phyloP scores from a whole-genome alignment of 2,888 invertebrate genomes.

The Tuta absoluta region DNA sequence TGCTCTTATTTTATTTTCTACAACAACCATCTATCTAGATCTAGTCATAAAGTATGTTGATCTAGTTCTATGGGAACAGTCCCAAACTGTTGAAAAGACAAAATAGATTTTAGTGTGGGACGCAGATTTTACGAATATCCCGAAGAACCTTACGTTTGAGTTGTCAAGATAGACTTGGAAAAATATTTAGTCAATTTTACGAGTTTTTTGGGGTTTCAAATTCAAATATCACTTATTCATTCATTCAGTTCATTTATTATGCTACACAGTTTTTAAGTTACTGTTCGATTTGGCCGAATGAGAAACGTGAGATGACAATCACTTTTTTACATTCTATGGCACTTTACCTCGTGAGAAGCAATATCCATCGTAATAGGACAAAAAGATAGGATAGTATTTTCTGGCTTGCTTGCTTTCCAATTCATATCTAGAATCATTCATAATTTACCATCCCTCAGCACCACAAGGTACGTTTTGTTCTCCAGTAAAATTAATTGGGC shows the following conservation, averaged over 20 bases:
- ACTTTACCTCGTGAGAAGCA: background rate
- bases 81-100: background rate
- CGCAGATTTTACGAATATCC: too few species aligned
- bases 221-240: background rate
- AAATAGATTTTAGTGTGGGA: too few species aligned
- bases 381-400: too few species aligned
- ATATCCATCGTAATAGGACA: background rate
- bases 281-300: background rate
- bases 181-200: too few species aligned
- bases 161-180: background rate
- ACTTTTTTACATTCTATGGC: conserved; percentile 4
- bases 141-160: too few species aligned
- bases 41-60: too few species aligned
- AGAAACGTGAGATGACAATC: conserved; percentile 6
- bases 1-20: background rate
- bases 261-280: background rate
- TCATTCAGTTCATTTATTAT: background rate
- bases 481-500: too few species aligned
- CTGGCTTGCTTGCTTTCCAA: too few species aligned
- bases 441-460: too few species aligned
- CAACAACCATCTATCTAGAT: background rate
- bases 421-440: too few species aligned
- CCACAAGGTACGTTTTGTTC: too few species aligned
- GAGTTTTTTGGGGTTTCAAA: background rate
- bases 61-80: background rate